Conservation (phyloP, 2,888 invertebrate species). For the Pachliopta kotzebuea region DNA sequence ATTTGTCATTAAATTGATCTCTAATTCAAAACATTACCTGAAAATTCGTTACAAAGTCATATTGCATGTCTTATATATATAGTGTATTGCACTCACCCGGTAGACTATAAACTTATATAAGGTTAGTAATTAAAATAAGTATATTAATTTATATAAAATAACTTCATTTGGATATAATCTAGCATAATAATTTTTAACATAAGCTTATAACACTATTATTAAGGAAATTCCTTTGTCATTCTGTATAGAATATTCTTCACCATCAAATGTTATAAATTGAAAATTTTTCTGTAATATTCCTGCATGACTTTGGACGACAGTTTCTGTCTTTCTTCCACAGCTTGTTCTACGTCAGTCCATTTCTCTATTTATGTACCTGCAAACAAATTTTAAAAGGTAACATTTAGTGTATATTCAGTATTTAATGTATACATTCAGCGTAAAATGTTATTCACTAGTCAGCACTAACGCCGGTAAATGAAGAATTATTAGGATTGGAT, state of each 20-base stretch:
- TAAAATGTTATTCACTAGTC: no score
- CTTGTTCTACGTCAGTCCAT: conserved; percentile 15
- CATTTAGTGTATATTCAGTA: no score
- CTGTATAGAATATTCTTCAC: neutral
- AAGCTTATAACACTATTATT: neutral
- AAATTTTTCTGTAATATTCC: neutral
- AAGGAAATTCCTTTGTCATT: neutral
- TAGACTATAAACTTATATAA: no score
- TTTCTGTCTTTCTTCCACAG: neutral
- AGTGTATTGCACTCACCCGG: no score
- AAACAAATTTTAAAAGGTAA: conserved; percentile 1
- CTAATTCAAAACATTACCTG: no score
- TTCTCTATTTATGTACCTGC: conserved; percentile 26
- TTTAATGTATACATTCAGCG: no score
- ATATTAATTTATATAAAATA: neutral
- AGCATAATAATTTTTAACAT: neutral
- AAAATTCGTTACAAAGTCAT: no score
- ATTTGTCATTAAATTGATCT: no score
- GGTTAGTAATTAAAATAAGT: no score
- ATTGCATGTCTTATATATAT: no score
- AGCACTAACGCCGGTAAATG: no score
- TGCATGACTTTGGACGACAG: neutral
- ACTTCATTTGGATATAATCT: conserved; percentile 4
- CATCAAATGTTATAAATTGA: neutral
- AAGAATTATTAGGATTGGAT: no score